Evolutionary conservation across 92 coral and sea anemone species (phyloP), one percentile per base, ranked within the genome.

Genomic region (Umimayanthus kanabou): DNA sequence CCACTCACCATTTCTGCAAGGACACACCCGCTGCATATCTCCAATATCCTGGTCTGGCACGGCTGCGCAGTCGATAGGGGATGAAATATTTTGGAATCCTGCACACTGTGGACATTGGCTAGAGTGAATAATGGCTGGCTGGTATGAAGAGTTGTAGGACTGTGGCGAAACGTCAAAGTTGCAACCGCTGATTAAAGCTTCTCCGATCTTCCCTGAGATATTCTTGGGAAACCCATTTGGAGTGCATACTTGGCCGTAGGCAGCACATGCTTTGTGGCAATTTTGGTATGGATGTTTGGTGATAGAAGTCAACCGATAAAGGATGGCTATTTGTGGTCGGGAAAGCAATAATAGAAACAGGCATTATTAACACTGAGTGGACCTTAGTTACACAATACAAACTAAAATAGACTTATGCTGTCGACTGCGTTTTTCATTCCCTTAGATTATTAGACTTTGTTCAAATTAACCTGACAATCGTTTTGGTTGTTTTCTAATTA

Each of bases 1-100:
- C 2, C 14, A 53, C 69, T 20, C 18, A 73, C 78, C 78, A 73
- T 73, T 40, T 2, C 4, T 73, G 15, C 78, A 73, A 73, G 78
- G 78, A 22, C 78, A 73, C 10, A 73, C 78, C 43, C 78, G 22
- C 78, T 73, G 78, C 78, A 73, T 73, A 15, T 73, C 18, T 3
- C 78, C 78, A 73, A 73, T 37, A 39, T 73, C 78, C 14, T 23
- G 22, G 22, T 9, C 16, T 15, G 78, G 78, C 26, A 73, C 78
- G 28, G 78, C 78, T 37, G 25, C 78, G 28, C 78, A 73, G n/a
- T 73, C 13, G 47, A 73, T 73, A 33, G 10, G 78, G 16, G 47
- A 73, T 2, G 78, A 73, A 73, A 73, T 16, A 47, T 33, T 16
- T 8, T 73, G 43, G 14, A 39, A 73, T 73, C 78, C 78, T 23